These are phyloP conservation scores for Rhynchophorus ferrugineus DNA, from an alignment of 1,140 invertebrate species.

Conservation along the genomic window DNA sequence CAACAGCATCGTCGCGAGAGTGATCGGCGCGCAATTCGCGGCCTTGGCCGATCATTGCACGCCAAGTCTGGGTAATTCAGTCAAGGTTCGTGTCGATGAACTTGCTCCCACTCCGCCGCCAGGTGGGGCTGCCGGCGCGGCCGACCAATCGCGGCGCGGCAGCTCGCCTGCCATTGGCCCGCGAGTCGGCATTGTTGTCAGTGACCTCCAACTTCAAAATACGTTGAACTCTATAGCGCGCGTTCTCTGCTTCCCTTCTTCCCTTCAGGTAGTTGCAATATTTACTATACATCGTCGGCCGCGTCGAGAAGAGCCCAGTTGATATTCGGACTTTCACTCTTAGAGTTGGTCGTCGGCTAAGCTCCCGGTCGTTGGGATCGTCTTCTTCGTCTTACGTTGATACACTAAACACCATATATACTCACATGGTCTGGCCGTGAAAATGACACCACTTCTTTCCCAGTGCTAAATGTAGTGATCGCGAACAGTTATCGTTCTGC, in stretches of 20 bases:
- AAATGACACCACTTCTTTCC: conserved; percentile 10
- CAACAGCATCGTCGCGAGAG: conserved; percentile 13
- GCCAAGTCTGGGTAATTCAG: conserved; percentile 56
- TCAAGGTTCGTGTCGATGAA: conserved; percentile 62
- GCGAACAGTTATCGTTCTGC: background rate
- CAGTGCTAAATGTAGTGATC: background rate
- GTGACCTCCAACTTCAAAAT: conserved; percentile 57
- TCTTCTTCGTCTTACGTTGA: too few species aligned
- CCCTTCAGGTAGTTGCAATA: conserved; percentile 42
- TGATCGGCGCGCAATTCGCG: conserved; percentile 26
- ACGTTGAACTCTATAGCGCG: conserved; percentile 49
- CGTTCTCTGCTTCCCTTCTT: conserved; percentile 26
- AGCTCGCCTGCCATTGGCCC: conserved; percentile 30
- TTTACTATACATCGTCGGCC: conserved; percentile 37
- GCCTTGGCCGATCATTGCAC: conserved; percentile 51
- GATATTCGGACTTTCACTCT: conserved; percentile 42
- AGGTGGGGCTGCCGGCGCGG: conserved; percentile 31
- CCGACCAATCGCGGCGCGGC: conserved; percentile 37
- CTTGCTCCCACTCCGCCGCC: conserved; percentile 36
- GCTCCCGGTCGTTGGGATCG: background rate
- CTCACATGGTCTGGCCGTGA: conserved; percentile 14
- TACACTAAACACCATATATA: background rate
- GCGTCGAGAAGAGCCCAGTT: conserved; percentile 33
- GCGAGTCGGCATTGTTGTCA: conserved; percentile 42
- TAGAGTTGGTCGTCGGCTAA: conserved; percentile 13